These are phyloP conservation scores for Charanyca ferruginea DNA, from an alignment of 2,888 invertebrate genomes.

Conservation along the genomic window DNA sequence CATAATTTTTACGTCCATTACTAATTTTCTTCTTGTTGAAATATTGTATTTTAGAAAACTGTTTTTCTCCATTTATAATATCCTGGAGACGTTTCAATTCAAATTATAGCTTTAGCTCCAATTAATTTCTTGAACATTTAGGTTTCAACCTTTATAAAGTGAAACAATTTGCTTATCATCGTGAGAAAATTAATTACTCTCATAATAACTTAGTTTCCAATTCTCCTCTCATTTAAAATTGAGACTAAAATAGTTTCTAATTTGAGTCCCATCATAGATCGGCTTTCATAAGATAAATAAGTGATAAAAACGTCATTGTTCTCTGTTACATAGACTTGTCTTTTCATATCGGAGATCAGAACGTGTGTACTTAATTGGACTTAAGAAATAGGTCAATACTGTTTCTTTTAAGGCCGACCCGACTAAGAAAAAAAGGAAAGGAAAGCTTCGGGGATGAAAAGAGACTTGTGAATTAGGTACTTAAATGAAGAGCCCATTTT, in stretches of 20 bases:
- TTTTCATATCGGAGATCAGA: constrained; percentile 4
- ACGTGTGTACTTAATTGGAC: neutral
- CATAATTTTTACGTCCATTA: neutral
- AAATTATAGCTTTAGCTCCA: neutral
- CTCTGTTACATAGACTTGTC: neutral
- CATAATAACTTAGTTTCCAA: constrained; percentile 24
- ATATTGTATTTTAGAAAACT: neutral
- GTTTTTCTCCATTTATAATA: neutral
- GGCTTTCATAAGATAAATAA: neutral
- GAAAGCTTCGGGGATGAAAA: neutral
- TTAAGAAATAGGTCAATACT: constrained; percentile 18
- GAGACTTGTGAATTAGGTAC: neutral
- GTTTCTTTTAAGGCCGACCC: neutral
- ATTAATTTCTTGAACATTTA: constrained; percentile 3
- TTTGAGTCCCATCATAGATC: constrained; percentile 7
- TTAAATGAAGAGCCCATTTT: neutral
- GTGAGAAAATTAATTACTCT: constrained; percentile 21
- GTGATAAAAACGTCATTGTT: neutral
- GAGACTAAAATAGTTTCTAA: constrained; percentile 12
- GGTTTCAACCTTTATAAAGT: constrained; percentile 1
- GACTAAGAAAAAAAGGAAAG: neutral
- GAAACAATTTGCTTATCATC: constrained; percentile 20
- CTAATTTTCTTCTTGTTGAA: neutral
- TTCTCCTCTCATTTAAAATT: constrained; percentile 10
- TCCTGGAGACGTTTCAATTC: neutral